phyloP scores from a whole-genome alignment of 30 jellyfish, hydroid and myxozoan species.

The Hydractinia echinata region DNA sequence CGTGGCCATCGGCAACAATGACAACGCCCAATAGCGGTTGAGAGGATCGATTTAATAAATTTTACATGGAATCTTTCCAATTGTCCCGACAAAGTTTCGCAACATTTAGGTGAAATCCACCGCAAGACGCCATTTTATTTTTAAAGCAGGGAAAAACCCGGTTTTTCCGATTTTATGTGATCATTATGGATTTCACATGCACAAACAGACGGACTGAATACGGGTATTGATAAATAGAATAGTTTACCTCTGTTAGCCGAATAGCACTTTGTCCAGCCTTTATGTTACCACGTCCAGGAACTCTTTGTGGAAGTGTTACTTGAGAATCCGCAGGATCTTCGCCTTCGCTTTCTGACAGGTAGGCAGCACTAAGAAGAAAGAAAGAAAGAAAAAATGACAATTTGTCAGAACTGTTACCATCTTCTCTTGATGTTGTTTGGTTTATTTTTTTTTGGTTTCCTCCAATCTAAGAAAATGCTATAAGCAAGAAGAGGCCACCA shows the following conservation, averaged over 20 bases:
- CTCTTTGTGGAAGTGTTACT: constrained; percentile 74
- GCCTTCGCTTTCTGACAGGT: constrained; percentile 94
- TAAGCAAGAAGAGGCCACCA: background rate
- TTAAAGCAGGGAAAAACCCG: too few relatives aligned
- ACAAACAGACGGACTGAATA: too few relatives aligned
- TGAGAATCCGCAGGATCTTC: constrained; percentile 92
- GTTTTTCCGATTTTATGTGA: too few relatives aligned
- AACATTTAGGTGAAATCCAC: too few relatives aligned
- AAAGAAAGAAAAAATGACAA: background rate
- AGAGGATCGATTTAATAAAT: too few relatives aligned
- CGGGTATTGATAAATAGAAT: too few relatives aligned
- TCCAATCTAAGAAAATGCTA: background rate
- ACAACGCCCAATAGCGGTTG: too few relatives aligned
- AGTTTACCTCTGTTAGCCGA: constrained; percentile 73
- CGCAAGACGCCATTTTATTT: too few relatives aligned
- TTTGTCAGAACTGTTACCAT: background rate
- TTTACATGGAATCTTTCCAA: too few relatives aligned
- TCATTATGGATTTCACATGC: too few relatives aligned
- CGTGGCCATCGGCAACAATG: too few relatives aligned
- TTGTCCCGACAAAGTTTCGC: too few relatives aligned
- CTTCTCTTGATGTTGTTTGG: background rate
- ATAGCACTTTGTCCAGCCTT: constrained; percentile 86
- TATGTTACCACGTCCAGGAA: constrained; percentile 78
- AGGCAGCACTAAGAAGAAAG: constrained; percentile 52
- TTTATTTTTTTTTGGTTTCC: background rate